phyloP scores from a whole-genome alignment of 1,140 invertebrate genomes.

The Coelopa frigida region DNA sequence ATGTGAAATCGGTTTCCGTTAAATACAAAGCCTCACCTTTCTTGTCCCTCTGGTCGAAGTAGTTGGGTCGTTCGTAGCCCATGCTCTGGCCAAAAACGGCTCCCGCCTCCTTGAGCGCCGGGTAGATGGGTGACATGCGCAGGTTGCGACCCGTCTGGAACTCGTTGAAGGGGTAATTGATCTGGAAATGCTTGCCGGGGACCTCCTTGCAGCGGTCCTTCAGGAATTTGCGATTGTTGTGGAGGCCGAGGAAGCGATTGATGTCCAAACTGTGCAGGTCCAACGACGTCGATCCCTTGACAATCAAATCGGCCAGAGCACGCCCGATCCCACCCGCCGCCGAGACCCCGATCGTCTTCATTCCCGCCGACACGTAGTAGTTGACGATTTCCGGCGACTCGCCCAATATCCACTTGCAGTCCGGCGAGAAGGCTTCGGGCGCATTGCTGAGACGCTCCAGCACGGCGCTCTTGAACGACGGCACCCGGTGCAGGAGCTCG shows the following conservation, averaged over 20 bases:
- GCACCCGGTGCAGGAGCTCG: slow-evolving; percentile 76
- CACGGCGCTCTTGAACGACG: slow-evolving; percentile 62
- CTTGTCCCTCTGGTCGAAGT: slow-evolving; percentile 64
- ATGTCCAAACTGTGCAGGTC: slow-evolving; percentile 91
- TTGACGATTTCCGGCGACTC: slow-evolving; percentile 90
- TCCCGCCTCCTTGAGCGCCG: slow-evolving; percentile 80
- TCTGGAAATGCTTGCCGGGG: slow-evolving; percentile 78
- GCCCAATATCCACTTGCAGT: slow-evolving; percentile 86
- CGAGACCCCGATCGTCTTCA: slow-evolving; percentile 89
- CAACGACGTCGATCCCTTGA: slow-evolving; percentile 70
- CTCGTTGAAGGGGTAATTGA: slow-evolving; percentile 78
- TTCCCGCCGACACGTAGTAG: slow-evolving; percentile 92
- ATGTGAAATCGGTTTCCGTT: not conserved
- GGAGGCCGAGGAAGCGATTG: slow-evolving; percentile 84
- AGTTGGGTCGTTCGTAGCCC: slow-evolving; percentile 95
- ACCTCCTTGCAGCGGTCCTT: slow-evolving; percentile 89
- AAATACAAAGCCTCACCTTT: slow-evolving; percentile 45
- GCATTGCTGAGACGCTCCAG: slow-evolving; percentile 76
- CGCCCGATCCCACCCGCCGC: slow-evolving; percentile 91
- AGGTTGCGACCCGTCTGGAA: slow-evolving; percentile 85
- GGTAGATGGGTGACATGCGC: slow-evolving; percentile 93
- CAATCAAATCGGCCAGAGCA: slow-evolving; percentile 81
- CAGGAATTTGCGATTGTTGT: slow-evolving; percentile 93
- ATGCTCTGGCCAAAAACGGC: slow-evolving; percentile 98
- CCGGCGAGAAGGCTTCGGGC: slow-evolving; percentile 90